Evolutionary conservation across 2,888 invertebrate species (phyloP).

Genomic region (Apomyelois bistriatella): DNA sequence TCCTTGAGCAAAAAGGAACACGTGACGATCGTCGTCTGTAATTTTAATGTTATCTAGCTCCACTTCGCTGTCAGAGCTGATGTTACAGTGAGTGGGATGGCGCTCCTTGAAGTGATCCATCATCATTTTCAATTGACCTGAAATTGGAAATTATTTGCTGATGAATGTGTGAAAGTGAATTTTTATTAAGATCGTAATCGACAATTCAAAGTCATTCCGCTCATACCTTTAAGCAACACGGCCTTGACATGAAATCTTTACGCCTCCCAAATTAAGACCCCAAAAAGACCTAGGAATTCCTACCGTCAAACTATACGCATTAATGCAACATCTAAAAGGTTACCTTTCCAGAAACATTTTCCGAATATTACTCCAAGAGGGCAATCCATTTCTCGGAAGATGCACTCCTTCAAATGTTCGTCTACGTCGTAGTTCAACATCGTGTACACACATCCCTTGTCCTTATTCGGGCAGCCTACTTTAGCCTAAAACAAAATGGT

Average conservation of each 20-base stretch:
- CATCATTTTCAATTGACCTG: slow-evolving; percentile 56
- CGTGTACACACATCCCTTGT: slow-evolving; percentile 51
- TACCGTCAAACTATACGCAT: too few relatives aligned
- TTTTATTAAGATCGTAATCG: too few relatives aligned
- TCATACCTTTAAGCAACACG: too few relatives aligned
- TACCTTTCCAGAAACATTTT: slow-evolving; percentile 68
- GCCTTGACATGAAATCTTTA: too few relatives aligned
- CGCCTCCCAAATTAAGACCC: too few relatives aligned
- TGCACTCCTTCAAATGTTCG: slow-evolving; percentile 64
- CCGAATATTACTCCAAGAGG: slow-evolving; percentile 61
- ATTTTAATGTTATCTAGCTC: slow-evolving; percentile 39
- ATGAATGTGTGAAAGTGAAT: background rate
- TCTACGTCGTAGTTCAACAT: slow-evolving; percentile 43
- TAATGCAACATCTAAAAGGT: slow-evolving; percentile 10
- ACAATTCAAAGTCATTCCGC: too few relatives aligned
- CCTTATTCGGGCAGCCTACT: slow-evolving; percentile 56
- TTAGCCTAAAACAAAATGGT: slow-evolving; percentile 39
- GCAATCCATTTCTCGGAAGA: slow-evolving; percentile 62
- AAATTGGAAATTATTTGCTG: slow-evolving; percentile 9
- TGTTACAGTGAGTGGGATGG: slow-evolving; percentile 47
- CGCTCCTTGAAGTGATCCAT: slow-evolving; percentile 63
- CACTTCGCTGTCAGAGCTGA: slow-evolving; percentile 49
- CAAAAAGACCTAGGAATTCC: too few relatives aligned
- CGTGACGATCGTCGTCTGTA: slow-evolving; percentile 48
- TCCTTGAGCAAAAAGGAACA: slow-evolving; percentile 49